Evolutionary conservation across 2,888 invertebrate species (phyloP).

Genomic region (Athalia cordata): DNA sequence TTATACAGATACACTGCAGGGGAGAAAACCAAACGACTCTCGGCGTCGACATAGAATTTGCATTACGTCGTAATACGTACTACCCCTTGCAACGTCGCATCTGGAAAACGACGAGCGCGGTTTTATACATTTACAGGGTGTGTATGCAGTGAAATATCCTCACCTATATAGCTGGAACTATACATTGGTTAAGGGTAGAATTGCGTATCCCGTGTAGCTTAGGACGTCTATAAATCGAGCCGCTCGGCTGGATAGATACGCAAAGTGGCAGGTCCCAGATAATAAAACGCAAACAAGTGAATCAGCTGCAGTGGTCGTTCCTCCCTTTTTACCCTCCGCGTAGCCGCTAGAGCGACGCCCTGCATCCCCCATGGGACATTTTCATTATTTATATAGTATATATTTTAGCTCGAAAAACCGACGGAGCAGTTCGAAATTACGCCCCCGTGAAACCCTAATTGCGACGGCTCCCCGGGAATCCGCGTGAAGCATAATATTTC

Average conservation of each 20-base stretch:
- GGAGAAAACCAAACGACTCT: neutral
- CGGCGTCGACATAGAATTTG: constrained; percentile 25
- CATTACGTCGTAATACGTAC: neutral
- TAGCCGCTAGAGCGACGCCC: constrained; percentile 12
- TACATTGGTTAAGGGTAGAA: neutral
- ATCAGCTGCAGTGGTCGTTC: constrained; percentile 51
- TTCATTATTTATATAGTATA: constrained; percentile 39
- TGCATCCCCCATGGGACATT: constrained; percentile 32
- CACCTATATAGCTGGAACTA: no score
- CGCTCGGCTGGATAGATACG: constrained; percentile 31
- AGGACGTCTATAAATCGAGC: constrained; percentile 39
- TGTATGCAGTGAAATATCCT: no score
- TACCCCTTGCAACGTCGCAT: constrained; percentile 20
- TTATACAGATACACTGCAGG: neutral
- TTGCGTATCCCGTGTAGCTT: constrained; percentile 27
- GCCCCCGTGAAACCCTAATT: constrained; percentile 41
- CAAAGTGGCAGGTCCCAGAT: constrained; percentile 52
- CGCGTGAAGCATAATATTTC: neutral
- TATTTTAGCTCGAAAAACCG: constrained; percentile 18
- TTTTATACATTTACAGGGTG: no score
- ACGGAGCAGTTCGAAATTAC: constrained; percentile 20
- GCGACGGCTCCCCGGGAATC: constrained; percentile 3
- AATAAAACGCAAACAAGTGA: constrained; percentile 64
- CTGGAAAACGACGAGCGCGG: neutral
- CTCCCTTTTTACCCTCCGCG: constrained; percentile 14